Evolutionary conservation across 2,113 vertebrate genomes (phyloP), one percentile per base, ranked within the genome.

Genomic region (Noturus placidus): DNA sequence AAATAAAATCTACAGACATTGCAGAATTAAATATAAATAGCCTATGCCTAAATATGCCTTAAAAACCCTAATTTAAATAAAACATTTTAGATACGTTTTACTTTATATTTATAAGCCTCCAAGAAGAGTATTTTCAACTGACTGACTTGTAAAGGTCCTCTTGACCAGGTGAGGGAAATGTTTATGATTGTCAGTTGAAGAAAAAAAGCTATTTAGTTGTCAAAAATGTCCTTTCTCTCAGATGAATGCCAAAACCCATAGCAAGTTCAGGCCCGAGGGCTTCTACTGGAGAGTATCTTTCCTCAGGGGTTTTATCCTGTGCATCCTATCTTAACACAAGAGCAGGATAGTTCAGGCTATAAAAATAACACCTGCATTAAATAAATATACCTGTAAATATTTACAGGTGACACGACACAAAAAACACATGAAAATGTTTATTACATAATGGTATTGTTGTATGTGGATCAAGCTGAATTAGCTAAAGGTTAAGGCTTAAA

Each of bases 131-230:
- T 79, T 54, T 56, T 30, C 27, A 79, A 17, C 17, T 1, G 1
- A 50, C 27, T 79, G 52, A 17, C 77, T 15, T 54, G 25, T 79
- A 50, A 79, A n/a, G 42, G n/a, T 79, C 50, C 2, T 30, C 25
- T 52, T n/a, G 76, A 78, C 11, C 22, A 52, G 46, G 46, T 17
- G 27, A 52, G 14, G 27, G 76, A n/a, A 27, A 15, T 54, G 50
- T 52, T 79, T 79, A 17, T 79, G 46, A 79, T 76, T 76, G 38
- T 9, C 38, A 76, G 72, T 46, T 5, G 22, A 76, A 35, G 69
- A 46, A 76, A 46, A 76, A 15, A 33, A 57, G 52, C 78, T 33
- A 80, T 57, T 80, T 33, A 80, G 2, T 56, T 80, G 78, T 80
- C 78, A 80, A 42, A 67, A 74, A 74, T 22, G 9, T 74, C 70